These are phyloP conservation scores for Electrona antarctica DNA, from an alignment of 2,113 vertebrate genomes.

Conservation along the genomic window DNA sequence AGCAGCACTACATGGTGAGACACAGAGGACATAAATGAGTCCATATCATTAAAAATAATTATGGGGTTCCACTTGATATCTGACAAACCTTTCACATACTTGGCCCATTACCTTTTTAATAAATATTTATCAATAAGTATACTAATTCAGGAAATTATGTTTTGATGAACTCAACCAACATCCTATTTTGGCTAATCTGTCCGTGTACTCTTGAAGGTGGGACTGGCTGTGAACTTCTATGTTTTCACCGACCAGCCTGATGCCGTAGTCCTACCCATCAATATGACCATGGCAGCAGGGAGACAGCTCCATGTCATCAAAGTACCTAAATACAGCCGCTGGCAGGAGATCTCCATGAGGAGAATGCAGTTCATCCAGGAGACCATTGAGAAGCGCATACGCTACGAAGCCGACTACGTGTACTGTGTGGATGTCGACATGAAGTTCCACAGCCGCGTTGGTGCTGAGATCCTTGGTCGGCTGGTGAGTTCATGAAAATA, in stretches of 20 bases:
- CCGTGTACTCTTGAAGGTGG: constrained; percentile 11
- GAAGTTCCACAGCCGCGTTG: constrained; percentile 68
- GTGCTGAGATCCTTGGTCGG: constrained; percentile 74
- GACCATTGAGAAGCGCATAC: constrained; percentile 45
- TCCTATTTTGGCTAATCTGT: not conserved
- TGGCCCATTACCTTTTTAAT: not conserved
- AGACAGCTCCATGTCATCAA: constrained; percentile 4
- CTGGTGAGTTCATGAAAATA: constrained; percentile 1
- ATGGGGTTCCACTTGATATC: not conserved
- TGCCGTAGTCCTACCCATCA: constrained; percentile 32
- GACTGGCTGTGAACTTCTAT: constrained; percentile 66
- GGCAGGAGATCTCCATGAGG: constrained; percentile 75
- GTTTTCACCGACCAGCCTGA: constrained; percentile 69
- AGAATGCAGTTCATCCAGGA: constrained; percentile 73
- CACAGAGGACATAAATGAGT: not conserved
- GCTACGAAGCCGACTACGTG: constrained; percentile 68
- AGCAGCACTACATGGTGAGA: constrained; percentile 66
- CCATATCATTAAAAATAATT: not conserved
- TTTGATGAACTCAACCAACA: not conserved
- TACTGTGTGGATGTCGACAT: constrained; percentile 77
- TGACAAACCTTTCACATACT: too few species aligned
- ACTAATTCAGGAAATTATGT: not conserved
- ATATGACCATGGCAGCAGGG: not conserved
- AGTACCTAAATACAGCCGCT: constrained; percentile 33
- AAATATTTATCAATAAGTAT: not conserved